phyloP scores from a whole-genome alignment of 2,113 vertebrate genomes.

The Bufo gargarizans region DNA sequence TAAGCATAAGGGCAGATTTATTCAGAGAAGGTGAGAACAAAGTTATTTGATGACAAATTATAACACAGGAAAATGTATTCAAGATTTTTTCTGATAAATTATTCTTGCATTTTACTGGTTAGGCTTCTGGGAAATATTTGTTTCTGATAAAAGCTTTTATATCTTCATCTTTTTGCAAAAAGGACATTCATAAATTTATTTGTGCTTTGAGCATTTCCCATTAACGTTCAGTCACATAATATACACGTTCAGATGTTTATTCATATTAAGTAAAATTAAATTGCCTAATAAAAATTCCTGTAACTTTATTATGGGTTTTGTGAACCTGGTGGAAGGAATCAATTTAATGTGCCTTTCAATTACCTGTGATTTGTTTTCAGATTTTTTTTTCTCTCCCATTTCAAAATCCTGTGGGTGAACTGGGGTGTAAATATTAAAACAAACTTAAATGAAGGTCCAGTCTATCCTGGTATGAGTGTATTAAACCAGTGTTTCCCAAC shows the following conservation, averaged over 20 bases:
- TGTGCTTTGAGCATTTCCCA: not conserved
- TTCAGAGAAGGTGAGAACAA: not conserved
- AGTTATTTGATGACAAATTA: not conserved
- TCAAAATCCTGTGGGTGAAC: not conserved
- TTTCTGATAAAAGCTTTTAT: slow-evolving; percentile 18
- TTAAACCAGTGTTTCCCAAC: too few species aligned
- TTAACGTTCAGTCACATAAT: not conserved
- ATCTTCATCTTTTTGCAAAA: slow-evolving; percentile 10
- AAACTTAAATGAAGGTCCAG: too few species aligned
- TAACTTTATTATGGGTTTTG: not conserved
- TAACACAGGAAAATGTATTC: not conserved
- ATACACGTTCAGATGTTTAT: slow-evolving; percentile 10
- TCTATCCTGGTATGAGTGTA: too few species aligned
- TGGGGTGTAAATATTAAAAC: not conserved
- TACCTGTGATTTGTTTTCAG: not conserved
- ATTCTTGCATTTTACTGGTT: not conserved
- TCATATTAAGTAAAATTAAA: slow-evolving; percentile 11
- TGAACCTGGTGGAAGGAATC: not conserved
- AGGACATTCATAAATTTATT: slow-evolving; percentile 18
- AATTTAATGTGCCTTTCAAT: not conserved
- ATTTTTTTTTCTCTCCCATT: not conserved
- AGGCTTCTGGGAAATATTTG: not conserved
- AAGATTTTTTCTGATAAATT: not conserved
- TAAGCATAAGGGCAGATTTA: not conserved
- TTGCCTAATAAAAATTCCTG: slow-evolving; percentile 4